These are phyloP conservation scores for Macrostomum lignano DNA, from an alignment of 1,140 invertebrate genomes.

Conservation along the genomic window DNA sequence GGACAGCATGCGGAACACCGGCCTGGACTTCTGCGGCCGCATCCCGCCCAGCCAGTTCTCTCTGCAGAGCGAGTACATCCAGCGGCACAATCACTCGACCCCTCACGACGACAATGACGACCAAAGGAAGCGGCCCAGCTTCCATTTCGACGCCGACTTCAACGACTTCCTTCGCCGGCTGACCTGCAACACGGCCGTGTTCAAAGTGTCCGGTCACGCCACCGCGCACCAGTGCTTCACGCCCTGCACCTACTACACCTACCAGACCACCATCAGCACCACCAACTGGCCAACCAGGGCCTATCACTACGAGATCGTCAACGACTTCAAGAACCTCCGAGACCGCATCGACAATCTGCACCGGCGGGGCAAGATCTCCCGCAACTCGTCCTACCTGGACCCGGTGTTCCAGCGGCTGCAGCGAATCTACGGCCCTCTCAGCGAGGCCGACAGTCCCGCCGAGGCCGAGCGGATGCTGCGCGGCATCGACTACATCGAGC, in stretches of 20 bases:
- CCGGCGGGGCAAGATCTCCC: too few relatives aligned
- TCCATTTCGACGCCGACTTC: too few relatives aligned
- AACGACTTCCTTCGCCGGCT: neutral
- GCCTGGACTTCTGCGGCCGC: neutral
- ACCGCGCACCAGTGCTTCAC: neutral
- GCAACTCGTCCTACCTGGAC: neutral
- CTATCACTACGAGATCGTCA: neutral
- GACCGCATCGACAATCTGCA: neutral
- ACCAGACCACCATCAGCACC: slow-evolving; percentile 1
- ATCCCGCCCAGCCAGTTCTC: neutral
- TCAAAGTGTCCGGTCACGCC: too few relatives aligned
- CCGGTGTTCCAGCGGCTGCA: neutral
- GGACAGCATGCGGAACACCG: neutral
- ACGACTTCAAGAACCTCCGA: neutral
- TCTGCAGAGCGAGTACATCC: neutral
- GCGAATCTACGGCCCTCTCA: neutral
- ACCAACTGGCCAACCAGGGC: slow-evolving; percentile 1
- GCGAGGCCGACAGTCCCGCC: neutral
- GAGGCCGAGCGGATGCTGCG: neutral
- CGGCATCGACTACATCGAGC: neutral
- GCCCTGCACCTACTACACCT: neutral
- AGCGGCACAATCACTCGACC: too few relatives aligned
- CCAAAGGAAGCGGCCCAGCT: too few relatives aligned
- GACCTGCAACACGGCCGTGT: neutral
- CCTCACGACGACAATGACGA: too few relatives aligned